Evolutionary conservation across 2,113 vertebrate species (phyloP).

Genomic region (Ochotona princeps): DNA sequence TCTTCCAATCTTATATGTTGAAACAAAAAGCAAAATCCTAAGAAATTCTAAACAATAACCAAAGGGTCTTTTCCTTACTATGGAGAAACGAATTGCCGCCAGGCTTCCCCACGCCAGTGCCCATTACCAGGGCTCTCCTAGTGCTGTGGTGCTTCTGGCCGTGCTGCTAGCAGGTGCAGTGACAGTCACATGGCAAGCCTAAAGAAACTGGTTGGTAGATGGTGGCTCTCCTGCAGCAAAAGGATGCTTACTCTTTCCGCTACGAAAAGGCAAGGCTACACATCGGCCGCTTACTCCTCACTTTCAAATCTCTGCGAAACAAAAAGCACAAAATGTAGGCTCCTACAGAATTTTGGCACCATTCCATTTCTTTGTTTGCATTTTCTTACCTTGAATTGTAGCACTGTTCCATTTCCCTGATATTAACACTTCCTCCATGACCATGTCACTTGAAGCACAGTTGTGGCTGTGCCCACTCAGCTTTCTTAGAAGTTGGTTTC

Average conservation of each 20-base stretch:
- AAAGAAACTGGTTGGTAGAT: not conserved
- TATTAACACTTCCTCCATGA: not conserved
- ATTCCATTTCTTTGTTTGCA: not conserved
- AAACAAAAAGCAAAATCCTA: slow-evolving; percentile 2
- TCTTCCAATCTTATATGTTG: not conserved
- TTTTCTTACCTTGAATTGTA: not conserved
- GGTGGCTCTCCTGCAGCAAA: not conserved
- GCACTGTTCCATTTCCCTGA: not conserved
- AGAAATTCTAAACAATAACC: slow-evolving; percentile 11
- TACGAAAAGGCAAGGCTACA: not conserved
- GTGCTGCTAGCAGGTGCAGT: not conserved
- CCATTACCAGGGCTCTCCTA: not conserved
- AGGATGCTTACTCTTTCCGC: not conserved
- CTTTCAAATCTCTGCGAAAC: not conserved
- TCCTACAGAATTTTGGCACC: not conserved
- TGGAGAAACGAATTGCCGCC: not conserved
- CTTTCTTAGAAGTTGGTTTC: not conserved
- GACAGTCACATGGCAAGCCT: not conserved
- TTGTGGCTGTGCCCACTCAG: not conserved
- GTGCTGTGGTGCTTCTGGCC: not conserved
- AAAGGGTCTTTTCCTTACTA: not conserved
- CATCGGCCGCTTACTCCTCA: not conserved
- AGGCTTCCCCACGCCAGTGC: not conserved
- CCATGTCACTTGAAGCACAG: not conserved
- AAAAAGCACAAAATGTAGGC: not conserved